A percentile compares a stretch with the other conserved stretches of the same genome.
These are phyloP conservation scores for Drosophila ohnishii DNA, from an alignment of 1,140 invertebrate species.

Conservation along the genomic window DNA sequence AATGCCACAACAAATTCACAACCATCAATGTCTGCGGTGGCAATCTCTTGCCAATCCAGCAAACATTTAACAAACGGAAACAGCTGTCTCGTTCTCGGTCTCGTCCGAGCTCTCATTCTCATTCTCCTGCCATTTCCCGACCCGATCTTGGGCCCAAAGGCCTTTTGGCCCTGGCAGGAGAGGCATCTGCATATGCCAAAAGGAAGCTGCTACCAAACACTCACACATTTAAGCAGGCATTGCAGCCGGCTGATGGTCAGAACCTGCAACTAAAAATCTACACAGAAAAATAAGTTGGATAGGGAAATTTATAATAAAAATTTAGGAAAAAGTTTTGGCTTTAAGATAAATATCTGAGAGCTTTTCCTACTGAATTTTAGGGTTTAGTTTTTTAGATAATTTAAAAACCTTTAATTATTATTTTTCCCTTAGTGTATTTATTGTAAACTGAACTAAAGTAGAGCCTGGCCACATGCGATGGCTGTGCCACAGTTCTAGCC, in stretches of 20 bases:
- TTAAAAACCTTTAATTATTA: no score
- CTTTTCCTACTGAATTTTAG: background rate
- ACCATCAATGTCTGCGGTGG: constrained; percentile 71
- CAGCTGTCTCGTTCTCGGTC: constrained; percentile 71
- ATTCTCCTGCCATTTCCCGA: constrained; percentile 6
- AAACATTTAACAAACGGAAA: constrained; percentile 81
- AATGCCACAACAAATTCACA: constrained; percentile 65
- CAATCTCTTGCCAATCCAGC: constrained; percentile 76
- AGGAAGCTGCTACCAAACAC: constrained; percentile 81
- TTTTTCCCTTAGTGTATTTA: constrained; percentile 1
- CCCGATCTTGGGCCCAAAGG: constrained; percentile 33
- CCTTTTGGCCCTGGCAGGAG: constrained; percentile 42
- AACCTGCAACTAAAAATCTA: constrained; percentile 22
- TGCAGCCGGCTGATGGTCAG: constrained; percentile 66
- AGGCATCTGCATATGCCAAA: constrained; percentile 62
- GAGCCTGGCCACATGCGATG: constrained; percentile 52
- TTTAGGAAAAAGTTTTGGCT: background rate
- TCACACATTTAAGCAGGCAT: constrained; percentile 17
- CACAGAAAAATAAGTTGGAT: background rate
- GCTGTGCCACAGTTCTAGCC: constrained; percentile 62
- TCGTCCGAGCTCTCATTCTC: constrained; percentile 12
- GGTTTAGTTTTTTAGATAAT: background rate
- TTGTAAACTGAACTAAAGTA: constrained; percentile 18
- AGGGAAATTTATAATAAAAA: background rate
- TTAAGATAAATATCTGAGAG: background rate